Evolutionary conservation across 2,113 vertebrate species (phyloP).

Genomic region (Oceanodroma tethys): DNA sequence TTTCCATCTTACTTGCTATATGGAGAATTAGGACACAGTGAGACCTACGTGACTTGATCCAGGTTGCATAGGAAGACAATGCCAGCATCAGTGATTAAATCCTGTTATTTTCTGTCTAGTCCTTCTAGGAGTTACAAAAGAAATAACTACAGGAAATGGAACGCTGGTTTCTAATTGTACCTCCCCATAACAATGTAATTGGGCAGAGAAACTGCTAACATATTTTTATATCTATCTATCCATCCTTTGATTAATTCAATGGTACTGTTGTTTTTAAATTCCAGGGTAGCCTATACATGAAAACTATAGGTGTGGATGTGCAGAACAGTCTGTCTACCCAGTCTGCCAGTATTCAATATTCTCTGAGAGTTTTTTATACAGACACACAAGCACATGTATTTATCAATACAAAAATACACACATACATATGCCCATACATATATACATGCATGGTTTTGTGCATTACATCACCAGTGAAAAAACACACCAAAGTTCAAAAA

Average conservation of each 20-base stretch:
- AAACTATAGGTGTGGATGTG: background rate
- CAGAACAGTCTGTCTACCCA: background rate
- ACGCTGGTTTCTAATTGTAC: background rate
- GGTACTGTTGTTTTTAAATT: background rate
- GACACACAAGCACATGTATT: background rate
- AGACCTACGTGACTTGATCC: background rate
- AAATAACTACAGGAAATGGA: background rate
- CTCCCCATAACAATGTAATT: background rate
- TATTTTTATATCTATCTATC: background rate
- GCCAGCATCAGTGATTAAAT: background rate
- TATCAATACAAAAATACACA: background rate
- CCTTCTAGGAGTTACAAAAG: background rate
- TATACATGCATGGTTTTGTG: background rate
- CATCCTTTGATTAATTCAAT: background rate
- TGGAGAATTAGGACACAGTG: background rate
- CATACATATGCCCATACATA: no score
- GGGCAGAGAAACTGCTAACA: background rate
- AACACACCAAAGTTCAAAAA: background rate
- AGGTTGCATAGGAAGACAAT: background rate
- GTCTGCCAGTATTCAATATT: background rate
- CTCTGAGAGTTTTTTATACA: background rate
- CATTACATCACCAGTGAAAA: background rate
- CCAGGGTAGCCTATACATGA: background rate
- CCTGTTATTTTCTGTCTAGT: background rate
- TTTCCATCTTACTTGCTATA: background rate